Conservation (phyloP, 2,888 invertebrate genomes). For the Elegia similella region DNA sequence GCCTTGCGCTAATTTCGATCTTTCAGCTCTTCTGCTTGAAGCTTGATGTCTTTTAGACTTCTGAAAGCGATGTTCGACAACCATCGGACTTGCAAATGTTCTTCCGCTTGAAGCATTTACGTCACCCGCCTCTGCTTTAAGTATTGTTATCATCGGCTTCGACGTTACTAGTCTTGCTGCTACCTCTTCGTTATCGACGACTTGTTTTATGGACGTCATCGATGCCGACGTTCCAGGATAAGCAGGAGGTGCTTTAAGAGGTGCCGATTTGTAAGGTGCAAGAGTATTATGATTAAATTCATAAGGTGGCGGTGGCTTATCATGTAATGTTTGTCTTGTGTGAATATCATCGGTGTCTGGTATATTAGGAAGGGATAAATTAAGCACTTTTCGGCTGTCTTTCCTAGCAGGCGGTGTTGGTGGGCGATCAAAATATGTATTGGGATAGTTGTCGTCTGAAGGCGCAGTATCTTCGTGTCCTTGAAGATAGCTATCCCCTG, state of each 20-base stretch:
- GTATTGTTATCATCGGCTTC: constrained; percentile 87
- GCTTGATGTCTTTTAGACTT: constrained; percentile 75
- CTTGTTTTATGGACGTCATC: constrained; percentile 41
- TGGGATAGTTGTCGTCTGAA: constrained; percentile 77
- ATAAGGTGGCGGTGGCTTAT: constrained; percentile 86
- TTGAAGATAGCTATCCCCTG: constrained; percentile 81
- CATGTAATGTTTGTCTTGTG: constrained; percentile 46
- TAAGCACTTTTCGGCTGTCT: constrained; percentile 81
- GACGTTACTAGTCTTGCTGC: constrained; percentile 89
- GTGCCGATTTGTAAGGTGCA: constrained; percentile 48
- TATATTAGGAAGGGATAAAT: constrained; percentile 73
- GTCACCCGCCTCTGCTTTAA: constrained; percentile 88
- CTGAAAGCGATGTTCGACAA: constrained; percentile 72
- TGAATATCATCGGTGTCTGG: constrained; percentile 58
- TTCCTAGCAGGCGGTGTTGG: constrained; percentile 87
- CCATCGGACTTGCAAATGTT: constrained; percentile 76
- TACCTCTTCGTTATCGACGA: constrained; percentile 83
- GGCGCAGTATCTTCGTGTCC: constrained; percentile 83
- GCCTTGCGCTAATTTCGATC: constrained; percentile 81
- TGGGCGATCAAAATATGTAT: constrained; percentile 79
- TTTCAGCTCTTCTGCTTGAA: constrained; percentile 82
- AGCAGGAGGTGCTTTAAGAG: constrained; percentile 84
- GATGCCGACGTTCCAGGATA: constrained; percentile 76
- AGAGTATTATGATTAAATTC: constrained; percentile 84
- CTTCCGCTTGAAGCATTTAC: constrained; percentile 83